Percentiles rank a stretch among this genome's conserved stretches.
phyloP scores from a whole-genome alignment of 1,140 invertebrate genomes.

The Aphelinus certus region DNA sequence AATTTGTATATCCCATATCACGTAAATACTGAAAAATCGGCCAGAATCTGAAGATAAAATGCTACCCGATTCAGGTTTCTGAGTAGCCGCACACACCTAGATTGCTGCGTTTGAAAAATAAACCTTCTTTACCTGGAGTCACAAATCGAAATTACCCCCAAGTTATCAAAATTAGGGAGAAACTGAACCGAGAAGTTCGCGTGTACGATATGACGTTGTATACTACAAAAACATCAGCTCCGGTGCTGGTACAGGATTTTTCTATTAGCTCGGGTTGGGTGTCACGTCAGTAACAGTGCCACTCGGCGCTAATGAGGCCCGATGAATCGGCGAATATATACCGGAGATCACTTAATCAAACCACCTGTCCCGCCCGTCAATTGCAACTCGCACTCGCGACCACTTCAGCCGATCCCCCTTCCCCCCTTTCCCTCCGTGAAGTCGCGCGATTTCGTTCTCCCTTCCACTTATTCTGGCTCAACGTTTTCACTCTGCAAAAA shows the following conservation, averaged over 20 bases:
- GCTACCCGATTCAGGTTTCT: too few species aligned
- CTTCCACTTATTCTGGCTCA: neutral
- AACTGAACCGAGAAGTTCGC: too few species aligned
- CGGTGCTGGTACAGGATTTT: conserved; percentile 26
- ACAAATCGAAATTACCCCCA: too few species aligned
- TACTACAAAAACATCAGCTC: too few species aligned
- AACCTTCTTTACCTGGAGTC: too few species aligned
- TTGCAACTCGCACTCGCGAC: neutral
- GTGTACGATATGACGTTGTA: too few species aligned
- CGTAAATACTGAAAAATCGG: too few species aligned
- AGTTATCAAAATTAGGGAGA: too few species aligned
- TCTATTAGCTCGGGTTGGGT: conserved; percentile 20
- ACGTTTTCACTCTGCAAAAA: neutral
- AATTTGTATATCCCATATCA: too few species aligned
- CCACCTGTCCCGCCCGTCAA: conserved; percentile 25
- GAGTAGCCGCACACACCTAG: too few species aligned
- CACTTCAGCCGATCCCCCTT: neutral
- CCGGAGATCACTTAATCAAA: conserved; percentile 36
- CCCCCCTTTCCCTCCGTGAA: neutral
- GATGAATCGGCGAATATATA: conserved; percentile 30
- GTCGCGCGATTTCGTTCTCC: neutral
- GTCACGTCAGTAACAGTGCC: neutral
- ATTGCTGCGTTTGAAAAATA: too few species aligned
- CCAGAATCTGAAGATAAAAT: too few species aligned
- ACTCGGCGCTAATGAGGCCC: conserved; percentile 29